Evolutionary conservation across 2,888 invertebrate genomes (phyloP), one percentile per base, ranked within the genome.

Genomic region (Ochropacha duplaris): DNA sequence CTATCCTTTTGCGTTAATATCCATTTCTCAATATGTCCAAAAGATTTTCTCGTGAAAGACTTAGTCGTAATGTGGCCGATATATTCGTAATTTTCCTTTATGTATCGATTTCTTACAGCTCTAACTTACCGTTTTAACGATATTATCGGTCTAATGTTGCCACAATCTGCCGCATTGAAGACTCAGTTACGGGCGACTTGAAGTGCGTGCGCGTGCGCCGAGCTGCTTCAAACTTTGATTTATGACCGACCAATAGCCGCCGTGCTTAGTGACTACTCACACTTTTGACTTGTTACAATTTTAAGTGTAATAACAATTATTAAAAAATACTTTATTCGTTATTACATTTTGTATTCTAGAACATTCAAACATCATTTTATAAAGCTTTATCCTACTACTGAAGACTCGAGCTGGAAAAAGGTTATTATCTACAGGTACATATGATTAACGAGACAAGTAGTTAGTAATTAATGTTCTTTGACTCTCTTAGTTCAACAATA

Each of bases 221-320:
- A 50, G 34, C 51, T 58, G 54, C 55, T 64, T 68, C 68, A 56
- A 63, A 36, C 60, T 65, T 67, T 75, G 76, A 81, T 81, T 75
- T 79, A 79, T 61, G 61, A 68, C 56, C 66, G 39, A 52, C 55
- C 57, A 55, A 59, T 57, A 55, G 52, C 31, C 31, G 59, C 56
- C 50, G 51, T 55, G 57, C 59, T 58, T 59, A 54, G 34, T n/a
- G 55, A 58, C 71, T 58, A 60, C 72, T 66, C 57, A 59, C 60
- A 60, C 62, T 62, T 9, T 58, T 62, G 59, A 64, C 56, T 55
- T 34, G 31, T 12, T 22, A 31, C n/a, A 22, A 34, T 44, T 16
- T 52, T 24, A 34, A 9, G 9, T 6, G 6, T n/a, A n/a, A n/a
- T n/a, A n/a, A n/a, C n/a, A n/a, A n/a, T n/a, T n/a, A 26, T 31